Percentiles rank a stretch among this genome's conserved stretches.
Evolutionary conservation across 1,140 invertebrate species (phyloP).

Genomic region (Glossosoma conforme): DNA sequence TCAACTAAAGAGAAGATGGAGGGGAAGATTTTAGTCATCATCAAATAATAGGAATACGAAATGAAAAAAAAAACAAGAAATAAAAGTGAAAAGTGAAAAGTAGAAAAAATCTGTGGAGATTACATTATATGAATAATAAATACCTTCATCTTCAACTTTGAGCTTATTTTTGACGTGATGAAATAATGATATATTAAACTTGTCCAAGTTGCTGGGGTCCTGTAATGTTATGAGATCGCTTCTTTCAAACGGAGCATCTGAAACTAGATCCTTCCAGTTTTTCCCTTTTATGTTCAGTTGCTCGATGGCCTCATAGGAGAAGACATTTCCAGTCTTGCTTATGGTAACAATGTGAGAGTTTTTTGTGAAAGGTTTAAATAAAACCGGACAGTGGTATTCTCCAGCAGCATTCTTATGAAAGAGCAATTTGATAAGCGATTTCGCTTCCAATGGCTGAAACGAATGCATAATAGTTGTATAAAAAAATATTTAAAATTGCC

Average conservation of each 20-base stretch:
- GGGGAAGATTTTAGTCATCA: no score
- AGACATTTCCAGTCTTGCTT: constrained; percentile 92
- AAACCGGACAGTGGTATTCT: constrained; percentile 87
- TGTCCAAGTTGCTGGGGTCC: constrained; percentile 84
- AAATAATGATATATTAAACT: constrained; percentile 94
- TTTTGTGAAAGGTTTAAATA: constrained; percentile 94
- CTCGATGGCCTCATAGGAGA: constrained; percentile 92
- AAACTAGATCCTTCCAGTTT: constrained; percentile 92
- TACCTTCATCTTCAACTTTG: constrained; percentile 79
- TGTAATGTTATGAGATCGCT: constrained; percentile 93
- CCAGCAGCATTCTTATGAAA: constrained; percentile 84
- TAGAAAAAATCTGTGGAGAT: no score
- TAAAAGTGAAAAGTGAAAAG: no score
- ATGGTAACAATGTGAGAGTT: constrained; percentile 93
- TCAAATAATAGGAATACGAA: no score
- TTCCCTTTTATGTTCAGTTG: constrained; percentile 93
- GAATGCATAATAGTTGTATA: constrained; percentile 11
- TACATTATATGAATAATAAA: no score
- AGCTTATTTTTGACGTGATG: constrained; percentile 95
- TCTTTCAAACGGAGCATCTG: constrained; percentile 84
- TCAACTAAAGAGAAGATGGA: no score
- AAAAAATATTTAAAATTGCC: not conserved
- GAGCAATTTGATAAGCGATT: constrained; percentile 83
- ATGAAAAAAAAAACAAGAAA: no score
- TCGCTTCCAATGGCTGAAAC: constrained; percentile 69